A percentile compares a stretch with the other conserved stretches of the same genome.
Conservation (phyloP, 2,888 invertebrate species). For the Eupeodes latifasciatus region DNA sequence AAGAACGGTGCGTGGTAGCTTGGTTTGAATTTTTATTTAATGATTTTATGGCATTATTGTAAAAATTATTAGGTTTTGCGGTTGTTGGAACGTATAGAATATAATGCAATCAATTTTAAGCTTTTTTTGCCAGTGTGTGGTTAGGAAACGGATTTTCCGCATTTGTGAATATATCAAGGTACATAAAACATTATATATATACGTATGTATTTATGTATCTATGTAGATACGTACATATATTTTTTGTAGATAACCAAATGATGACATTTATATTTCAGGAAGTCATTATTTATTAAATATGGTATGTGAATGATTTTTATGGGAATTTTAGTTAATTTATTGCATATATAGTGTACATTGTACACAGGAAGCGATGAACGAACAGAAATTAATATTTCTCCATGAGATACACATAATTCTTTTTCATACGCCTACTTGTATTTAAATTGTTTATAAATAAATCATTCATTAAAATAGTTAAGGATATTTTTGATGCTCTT, state of each 20-base stretch:
- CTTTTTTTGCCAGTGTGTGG: conserved; percentile 44
- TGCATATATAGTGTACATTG: neutral
- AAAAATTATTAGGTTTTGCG: conserved; percentile 68
- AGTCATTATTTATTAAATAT: conserved; percentile 63
- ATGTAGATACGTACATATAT: neutral
- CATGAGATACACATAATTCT: neutral
- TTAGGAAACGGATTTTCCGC: conserved; percentile 59
- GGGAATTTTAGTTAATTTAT: conserved; percentile 41
- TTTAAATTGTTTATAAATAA: neutral
- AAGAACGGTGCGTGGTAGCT: neutral
- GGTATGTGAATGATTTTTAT: conserved; percentile 43
- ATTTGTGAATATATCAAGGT: conserved; percentile 8
- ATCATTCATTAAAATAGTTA: too few species aligned
- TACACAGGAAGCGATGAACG: conserved; percentile 26
- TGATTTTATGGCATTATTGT: conserved; percentile 57
- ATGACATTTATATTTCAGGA: conserved; percentile 66
- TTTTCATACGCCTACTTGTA: neutral
- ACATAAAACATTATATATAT: too few species aligned
- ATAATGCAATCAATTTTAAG: conserved; percentile 60
- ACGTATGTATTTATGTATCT: too few species aligned
- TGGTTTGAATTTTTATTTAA: conserved; percentile 37
- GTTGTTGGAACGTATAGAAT: conserved; percentile 43
- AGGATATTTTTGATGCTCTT: too few species aligned
- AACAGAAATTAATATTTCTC: conserved; percentile 26
- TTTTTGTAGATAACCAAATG: conserved; percentile 47